phyloP scores from a whole-genome alignment of 92 coral and sea anemone genomes.

The Nematostella vectensis region DNA sequence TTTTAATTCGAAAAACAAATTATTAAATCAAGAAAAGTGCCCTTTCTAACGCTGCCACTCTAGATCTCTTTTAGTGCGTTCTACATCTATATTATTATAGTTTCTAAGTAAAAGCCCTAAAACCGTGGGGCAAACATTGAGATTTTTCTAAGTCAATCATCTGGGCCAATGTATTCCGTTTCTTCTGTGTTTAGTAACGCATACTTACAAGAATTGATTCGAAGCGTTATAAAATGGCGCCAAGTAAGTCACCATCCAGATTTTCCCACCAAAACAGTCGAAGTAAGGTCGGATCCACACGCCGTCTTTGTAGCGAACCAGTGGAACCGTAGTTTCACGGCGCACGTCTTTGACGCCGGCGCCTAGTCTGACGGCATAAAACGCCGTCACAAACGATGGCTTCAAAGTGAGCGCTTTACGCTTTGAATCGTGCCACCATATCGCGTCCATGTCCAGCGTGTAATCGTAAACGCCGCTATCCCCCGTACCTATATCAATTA shows the following conservation, averaged over 20 bases:
- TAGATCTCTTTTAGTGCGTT: too few species aligned
- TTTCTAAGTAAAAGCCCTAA: too few species aligned
- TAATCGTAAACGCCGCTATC: constrained; percentile 41
- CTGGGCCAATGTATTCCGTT: too few species aligned
- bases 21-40: too few species aligned
- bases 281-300: constrained; percentile 83
- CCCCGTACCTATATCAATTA: constrained; percentile 51
- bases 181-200: too few species aligned
- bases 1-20: too few species aligned
- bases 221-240: constrained; percentile 68
- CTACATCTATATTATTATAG: too few species aligned
- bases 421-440: constrained; percentile 60
- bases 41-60: too few species aligned
- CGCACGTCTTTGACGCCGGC: constrained; percentile 10
- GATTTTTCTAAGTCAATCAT: too few species aligned
- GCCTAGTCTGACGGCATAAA: constrained; percentile 35
- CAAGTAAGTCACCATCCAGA: constrained; percentile 84
- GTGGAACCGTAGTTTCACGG: constrained; percentile 23
- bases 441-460: constrained; percentile 33
- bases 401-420: constrained; percentile 18
- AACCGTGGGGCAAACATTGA: too few species aligned
- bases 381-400: constrained; percentile 17
- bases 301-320: constrained; percentile 47
- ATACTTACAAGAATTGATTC: constrained; percentile 71
- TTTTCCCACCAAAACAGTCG: constrained; percentile 79